phyloP scores from a whole-genome alignment of 2,113 vertebrate genomes.

The Fulica atra region DNA sequence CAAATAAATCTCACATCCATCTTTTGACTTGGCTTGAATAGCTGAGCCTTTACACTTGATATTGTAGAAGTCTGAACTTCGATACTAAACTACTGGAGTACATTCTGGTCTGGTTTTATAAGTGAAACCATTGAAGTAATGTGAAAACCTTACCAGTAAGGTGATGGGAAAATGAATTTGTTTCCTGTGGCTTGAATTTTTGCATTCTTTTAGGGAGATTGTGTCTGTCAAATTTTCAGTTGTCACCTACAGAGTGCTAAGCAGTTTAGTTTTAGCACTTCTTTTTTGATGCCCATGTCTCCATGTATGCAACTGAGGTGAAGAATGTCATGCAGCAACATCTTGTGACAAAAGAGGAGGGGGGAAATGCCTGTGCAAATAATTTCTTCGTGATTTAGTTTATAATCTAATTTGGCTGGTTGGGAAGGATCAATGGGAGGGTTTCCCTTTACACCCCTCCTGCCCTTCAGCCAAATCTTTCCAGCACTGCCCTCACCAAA shows the following conservation, averaged over 20 bases:
- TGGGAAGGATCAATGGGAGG: background rate
- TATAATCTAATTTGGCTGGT: background rate
- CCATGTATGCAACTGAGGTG: background rate
- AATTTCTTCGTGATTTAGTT: background rate
- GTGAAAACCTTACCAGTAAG: background rate
- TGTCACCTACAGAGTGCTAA: background rate
- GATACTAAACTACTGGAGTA: background rate
- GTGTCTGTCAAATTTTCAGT: background rate
- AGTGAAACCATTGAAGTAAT: background rate
- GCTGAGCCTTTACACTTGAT: background rate
- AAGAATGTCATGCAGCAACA: background rate
- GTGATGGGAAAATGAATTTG: background rate
- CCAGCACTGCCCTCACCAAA: background rate
- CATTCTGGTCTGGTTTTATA: background rate
- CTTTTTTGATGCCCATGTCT: fast-evolving
- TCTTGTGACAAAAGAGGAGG: background rate
- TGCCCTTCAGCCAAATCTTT: background rate
- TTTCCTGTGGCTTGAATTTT: background rate
- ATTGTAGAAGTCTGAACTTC: background rate
- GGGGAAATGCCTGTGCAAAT: background rate
- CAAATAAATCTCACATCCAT: fast-evolving
- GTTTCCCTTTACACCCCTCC: fast-evolving
- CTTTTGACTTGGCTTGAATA: background rate
- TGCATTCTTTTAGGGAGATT: background rate
- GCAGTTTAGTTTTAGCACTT: background rate